Evolutionary conservation across 2,888 invertebrate genomes (phyloP), one percentile per base, ranked within the genome.

Genomic region (Pherbina coryleti): DNA sequence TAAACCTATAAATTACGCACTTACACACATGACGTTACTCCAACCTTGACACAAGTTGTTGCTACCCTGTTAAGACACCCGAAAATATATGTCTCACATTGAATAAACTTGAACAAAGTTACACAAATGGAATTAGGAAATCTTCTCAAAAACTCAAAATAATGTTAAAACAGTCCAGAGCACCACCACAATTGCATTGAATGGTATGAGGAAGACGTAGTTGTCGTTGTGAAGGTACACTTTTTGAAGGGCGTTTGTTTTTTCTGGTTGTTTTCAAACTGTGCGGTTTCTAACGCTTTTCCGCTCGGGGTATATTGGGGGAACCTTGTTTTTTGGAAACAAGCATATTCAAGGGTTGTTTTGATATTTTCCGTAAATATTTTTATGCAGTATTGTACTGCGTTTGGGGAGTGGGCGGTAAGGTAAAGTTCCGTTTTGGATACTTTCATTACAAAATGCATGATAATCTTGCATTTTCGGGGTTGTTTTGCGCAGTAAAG

Each of bases 81-180:
- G 9, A 75, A 75, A 75, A 55, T 66, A 75, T 75, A 55, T 55
- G 67, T 67, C 67, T 9, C 60, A 37, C 11, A n/a, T 66, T 22
- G 34, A 66, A 75, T 11, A n/a, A 67, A 75, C 69, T 69, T 51
- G 69, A 14, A 55, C 31, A 19, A 14, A 51, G n/a, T 60, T 5
- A 67, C 31, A 67, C 74, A 86, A 87, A 87, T 87, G 82, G 84
- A 86, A 87, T 87, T 86, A 87, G 87, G 86, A 87, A 87, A 87
- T 87, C 84, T 82, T 84, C 75, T 79, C 82, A 86, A 86, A 86
- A 84, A 85, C 83, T 81, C 84, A 83, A 84, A 87, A 87, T 86
- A 86, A 84, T 86, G 85, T 87, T 87, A 86, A 85, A 86, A 84
- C 81, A 83, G 80, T 81, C 82, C 83, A 80, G 80, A 75, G 31